Percentiles rank a stretch among this genome's conserved stretches.
These are phyloP conservation scores for Crossaster papposus DNA, from an alignment of 53 echinoderm and acorn worm species.

Conservation along the genomic window DNA sequence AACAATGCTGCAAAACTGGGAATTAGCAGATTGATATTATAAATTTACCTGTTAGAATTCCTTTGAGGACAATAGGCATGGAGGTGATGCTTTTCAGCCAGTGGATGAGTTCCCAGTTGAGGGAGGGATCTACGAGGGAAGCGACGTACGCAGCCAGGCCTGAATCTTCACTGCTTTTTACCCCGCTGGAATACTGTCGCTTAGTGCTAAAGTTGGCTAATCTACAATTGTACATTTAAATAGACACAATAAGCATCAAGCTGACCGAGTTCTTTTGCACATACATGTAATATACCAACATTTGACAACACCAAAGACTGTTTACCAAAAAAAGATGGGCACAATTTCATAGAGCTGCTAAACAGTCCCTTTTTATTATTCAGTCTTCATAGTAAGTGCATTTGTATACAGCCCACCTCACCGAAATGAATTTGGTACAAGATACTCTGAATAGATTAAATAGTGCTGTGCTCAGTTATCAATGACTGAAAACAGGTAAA, in stretches of 20 bases:
- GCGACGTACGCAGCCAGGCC: constrained; percentile 79
- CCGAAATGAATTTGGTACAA: too few relatives aligned
- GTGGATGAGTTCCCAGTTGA: constrained; percentile 80
- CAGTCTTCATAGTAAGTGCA: too few relatives aligned
- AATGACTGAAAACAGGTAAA: too few relatives aligned
- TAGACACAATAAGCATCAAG: not conserved
- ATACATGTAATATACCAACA: not conserved
- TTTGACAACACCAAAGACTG: too few relatives aligned
- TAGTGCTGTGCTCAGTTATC: too few relatives aligned
- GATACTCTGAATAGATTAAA: too few relatives aligned
- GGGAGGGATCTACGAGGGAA: constrained; percentile 35
- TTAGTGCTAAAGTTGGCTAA: constrained; percentile 68
- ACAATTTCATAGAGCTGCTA: too few relatives aligned
- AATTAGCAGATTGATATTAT: not conserved
- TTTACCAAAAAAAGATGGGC: too few relatives aligned
- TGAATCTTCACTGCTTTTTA: constrained; percentile 58
- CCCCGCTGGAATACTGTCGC: constrained; percentile 55
- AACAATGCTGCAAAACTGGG: not conserved
- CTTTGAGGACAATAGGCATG: constrained; percentile 82
- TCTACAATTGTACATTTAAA: constrained; percentile 29
- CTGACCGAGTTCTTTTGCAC: not conserved
- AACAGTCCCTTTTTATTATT: too few relatives aligned
- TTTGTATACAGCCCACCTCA: too few relatives aligned
- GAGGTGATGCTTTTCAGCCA: constrained; percentile 83
- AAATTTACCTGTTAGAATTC: constrained; percentile 82